Base-by-base conservation (phyloP, 2,113 vertebrate species). In the Chionis minor region DNA sequence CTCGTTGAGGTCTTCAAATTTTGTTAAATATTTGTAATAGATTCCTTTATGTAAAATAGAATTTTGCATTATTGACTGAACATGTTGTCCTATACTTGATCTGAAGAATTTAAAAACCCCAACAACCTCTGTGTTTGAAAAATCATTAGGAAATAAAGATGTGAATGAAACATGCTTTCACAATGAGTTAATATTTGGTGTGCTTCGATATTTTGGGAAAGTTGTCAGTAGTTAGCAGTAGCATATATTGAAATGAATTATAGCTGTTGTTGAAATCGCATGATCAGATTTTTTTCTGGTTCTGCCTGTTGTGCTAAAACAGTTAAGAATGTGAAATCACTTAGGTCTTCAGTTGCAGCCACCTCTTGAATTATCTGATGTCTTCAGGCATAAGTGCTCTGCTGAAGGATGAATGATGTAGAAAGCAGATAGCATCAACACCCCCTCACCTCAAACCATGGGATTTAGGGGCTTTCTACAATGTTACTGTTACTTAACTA, bases 151-250 rank as follows among this genome's bases (percentile, higher is more conserved):
- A 78, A 73, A 61, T 93, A 94, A 85, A 92, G 55, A 94, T 95
- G 92, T 45, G 23, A 96, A 79, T 75, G 47, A 95, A 93, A 96
- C 88, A 88, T 96, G 90, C 92, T 87, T 97, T 97, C 95, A 42
- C 42, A 65, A 28, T 67, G 59, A 65, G 44, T 93, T 83, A 71
- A 35, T 20, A 38, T 84, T 73, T 97, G 95, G 90, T 96, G 90
- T 94, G 92, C 93, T 83, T 65, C 94, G 96, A 59, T 98, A 97
- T 98, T 98, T 96, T 82, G 96, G 90, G 93, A 96, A 97, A 98
- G 91, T 86, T 96, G 84, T 97, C 91, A 92, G 98, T 97, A 97
- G 96, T 96, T 98, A 97, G 93, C 86, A 92, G 96, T 95, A 77
- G 77, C 65, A 66, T 92, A 72, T 92, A 91, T 42, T 97, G 98